Evolutionary conservation across 2,113 vertebrate genomes (phyloP).

Genomic region (Rutilus rutilus): DNA sequence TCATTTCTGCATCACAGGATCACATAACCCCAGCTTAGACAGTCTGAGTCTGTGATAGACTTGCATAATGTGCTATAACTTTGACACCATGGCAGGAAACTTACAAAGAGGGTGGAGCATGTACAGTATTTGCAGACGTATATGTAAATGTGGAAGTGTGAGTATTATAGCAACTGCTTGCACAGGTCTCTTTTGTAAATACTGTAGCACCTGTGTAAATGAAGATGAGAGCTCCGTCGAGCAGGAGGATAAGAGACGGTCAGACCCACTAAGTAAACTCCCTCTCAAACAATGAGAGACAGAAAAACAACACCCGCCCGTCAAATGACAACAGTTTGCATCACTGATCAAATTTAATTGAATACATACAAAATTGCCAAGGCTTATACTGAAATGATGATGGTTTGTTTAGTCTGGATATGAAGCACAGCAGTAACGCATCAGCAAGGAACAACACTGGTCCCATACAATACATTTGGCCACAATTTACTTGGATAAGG

Average conservation of each 20-base stretch:
- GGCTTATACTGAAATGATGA: conserved; percentile 1
- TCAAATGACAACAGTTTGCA: conserved; percentile 48
- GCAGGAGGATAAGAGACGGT: conserved; percentile 64
- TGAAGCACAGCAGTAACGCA: conserved; percentile 1
- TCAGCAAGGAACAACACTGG: not conserved
- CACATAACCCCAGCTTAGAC: conserved; percentile 24
- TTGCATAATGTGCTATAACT: conserved; percentile 10
- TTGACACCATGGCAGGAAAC: not conserved
- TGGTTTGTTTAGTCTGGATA: conserved; percentile 17
- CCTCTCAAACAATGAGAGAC: conserved; percentile 67
- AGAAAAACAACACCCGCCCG: conserved; percentile 48
- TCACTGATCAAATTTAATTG: not conserved
- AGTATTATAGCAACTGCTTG: conserved; percentile 59
- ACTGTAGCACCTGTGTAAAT: conserved; percentile 77
- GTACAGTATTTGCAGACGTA: conserved; percentile 2
- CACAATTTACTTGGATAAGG: not conserved
- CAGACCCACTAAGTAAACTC: conserved; percentile 76
- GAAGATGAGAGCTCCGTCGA: conserved; percentile 67
- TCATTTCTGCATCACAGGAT: conserved; percentile 27
- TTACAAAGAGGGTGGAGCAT: conserved; percentile 48
- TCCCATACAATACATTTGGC: not conserved
- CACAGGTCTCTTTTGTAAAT: conserved; percentile 73
- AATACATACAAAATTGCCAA: conserved; percentile 11
- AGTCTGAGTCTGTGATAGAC: not conserved
- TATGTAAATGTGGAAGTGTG: conserved; percentile 18